Evolutionary conservation across 2,113 vertebrate genomes (phyloP).

Genomic region (Corvus moneduloides): DNA sequence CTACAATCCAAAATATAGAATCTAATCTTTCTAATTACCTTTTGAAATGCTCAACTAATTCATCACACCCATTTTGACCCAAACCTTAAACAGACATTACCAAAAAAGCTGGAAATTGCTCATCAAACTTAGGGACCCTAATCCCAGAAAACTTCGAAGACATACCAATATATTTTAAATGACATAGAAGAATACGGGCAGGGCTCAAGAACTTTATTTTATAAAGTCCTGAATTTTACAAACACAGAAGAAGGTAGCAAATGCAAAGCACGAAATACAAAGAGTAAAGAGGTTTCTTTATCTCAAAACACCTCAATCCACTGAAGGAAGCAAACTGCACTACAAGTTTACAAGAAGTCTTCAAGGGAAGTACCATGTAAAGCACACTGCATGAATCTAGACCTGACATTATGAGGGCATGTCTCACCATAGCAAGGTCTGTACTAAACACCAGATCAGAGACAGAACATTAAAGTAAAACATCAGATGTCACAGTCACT

Average conservation of each 20-base stretch:
- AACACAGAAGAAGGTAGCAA: background rate
- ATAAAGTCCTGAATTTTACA: background rate
- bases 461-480: conserved; percentile 32
- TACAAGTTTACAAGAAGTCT: conserved; percentile 14
- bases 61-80: background rate
- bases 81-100: background rate
- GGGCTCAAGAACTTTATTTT: background rate
- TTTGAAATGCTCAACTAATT: background rate
- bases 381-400: conserved; percentile 45
- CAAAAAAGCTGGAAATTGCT: background rate
- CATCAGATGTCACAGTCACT: conserved; percentile 35
- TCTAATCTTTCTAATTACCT: background rate
- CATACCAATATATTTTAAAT: background rate
- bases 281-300: background rate
- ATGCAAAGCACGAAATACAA: conserved; percentile 12
- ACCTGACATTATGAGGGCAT: conserved; percentile 47
- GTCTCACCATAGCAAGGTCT: conserved; percentile 25
- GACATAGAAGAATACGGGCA: background rate
- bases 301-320: conserved; percentile 13
- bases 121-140: background rate
- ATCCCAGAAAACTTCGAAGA: background rate
- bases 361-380: conserved; percentile 34
- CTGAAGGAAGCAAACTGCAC: conserved; percentile 23
- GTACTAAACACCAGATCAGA: conserved; percentile 48
- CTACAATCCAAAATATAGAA: background rate